Percentiles rank a stretch among this genome's conserved stretches.
Conservation (phyloP, 1,140 invertebrate genomes). For the Sipha flava region DNA sequence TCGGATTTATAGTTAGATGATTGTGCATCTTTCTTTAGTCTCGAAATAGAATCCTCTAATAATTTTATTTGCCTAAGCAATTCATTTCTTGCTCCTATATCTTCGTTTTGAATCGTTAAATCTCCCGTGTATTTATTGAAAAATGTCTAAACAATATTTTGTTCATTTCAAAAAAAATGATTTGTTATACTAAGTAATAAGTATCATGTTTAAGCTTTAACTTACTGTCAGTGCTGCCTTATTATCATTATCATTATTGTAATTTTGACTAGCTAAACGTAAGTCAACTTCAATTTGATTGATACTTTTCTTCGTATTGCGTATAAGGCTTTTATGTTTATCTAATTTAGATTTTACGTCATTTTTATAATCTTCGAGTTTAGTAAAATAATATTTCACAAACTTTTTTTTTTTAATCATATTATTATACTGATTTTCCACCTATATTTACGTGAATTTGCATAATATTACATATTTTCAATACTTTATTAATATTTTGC, state of each 20-base stretch:
- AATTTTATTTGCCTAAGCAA: neutral
- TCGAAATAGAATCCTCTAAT: neutral
- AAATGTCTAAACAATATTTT: neutral
- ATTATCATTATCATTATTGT: neutral
- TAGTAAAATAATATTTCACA: neutral
- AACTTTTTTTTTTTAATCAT: neutral
- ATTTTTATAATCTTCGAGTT: neutral
- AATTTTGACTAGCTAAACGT: constrained; percentile 54
- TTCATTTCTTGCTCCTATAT: neutral
- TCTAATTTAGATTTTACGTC: neutral
- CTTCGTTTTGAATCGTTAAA: neutral
- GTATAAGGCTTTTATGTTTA: neutral
- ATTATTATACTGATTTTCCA: constrained; percentile 41
- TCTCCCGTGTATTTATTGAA: neutral
- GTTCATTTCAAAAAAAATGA: neutral
- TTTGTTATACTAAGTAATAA: neutral
- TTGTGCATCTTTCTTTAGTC: neutral
- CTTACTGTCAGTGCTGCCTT: neutral
- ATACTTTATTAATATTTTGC: too few species aligned
- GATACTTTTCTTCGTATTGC: neutral
- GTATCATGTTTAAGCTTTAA: neutral
- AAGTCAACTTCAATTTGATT: constrained; percentile 41
- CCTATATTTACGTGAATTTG: constrained; percentile 69
- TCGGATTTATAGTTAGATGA: neutral
- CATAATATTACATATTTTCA: too few species aligned